phyloP scores from a whole-genome alignment of 1,140 invertebrate species.

The Pogonus chalceus region DNA sequence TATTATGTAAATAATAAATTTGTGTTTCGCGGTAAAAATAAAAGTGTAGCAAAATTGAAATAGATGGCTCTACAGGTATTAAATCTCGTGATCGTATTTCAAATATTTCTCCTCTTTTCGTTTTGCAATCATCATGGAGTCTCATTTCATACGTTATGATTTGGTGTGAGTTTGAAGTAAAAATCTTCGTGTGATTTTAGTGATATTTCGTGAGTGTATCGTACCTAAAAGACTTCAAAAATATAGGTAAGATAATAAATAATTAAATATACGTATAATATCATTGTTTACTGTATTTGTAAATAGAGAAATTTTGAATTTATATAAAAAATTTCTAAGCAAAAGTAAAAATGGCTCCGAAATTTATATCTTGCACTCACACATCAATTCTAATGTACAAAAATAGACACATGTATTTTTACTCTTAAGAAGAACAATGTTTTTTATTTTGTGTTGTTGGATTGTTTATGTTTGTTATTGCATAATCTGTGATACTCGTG shows the following conservation, averaged over 20 bases:
- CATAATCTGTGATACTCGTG: not conserved
- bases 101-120: not conserved
- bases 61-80: not conserved
- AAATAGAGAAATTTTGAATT: not conserved
- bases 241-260: conserved; percentile 4
- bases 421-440: not conserved
- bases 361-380: not conserved
- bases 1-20: too few species aligned
- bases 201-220: conserved; percentile 7
- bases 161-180: not conserved
- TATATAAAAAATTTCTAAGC: not conserved
- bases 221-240: conserved; percentile 7
- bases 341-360: conserved; percentile 1
- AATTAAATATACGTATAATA: too few species aligned
- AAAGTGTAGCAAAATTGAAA: too few species aligned
- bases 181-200: conserved; percentile 8
- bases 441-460: not conserved
- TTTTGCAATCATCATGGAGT: conserved; percentile 8
- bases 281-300: too few species aligned
- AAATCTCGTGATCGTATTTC: not conserved
- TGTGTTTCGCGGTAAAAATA: too few species aligned
- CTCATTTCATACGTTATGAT: conserved; percentile 8
- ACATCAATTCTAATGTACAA: not conserved
- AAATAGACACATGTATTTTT: not conserved
- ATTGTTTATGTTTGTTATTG: conserved; percentile 6